phyloP scores from a whole-genome alignment of 2,113 vertebrate genomes.

The Struthidea cinerea region DNA sequence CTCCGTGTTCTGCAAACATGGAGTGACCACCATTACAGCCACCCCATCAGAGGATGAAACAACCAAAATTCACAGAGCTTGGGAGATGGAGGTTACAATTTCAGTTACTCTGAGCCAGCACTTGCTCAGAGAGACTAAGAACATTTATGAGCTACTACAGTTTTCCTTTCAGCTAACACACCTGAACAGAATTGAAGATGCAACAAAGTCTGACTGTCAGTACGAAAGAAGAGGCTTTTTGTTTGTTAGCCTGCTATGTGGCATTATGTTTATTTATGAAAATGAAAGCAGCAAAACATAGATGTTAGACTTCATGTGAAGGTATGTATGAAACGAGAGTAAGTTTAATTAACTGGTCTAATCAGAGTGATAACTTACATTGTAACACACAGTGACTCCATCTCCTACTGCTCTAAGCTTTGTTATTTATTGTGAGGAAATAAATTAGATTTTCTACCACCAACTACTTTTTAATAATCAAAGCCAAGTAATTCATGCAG shows the following conservation, averaged over 20 bases:
- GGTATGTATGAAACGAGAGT: background rate
- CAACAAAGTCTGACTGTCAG: background rate
- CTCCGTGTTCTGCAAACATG: background rate
- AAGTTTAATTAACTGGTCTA: conserved; percentile 10
- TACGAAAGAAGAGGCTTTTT: background rate
- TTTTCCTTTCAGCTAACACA: background rate
- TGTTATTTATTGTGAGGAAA: background rate
- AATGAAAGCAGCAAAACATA: background rate
- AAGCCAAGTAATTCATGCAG: conserved; percentile 10
- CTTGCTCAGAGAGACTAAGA: background rate
- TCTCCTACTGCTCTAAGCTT: background rate
- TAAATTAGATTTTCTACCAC: conserved; percentile 5
- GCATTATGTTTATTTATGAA: background rate
- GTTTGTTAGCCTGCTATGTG: background rate
- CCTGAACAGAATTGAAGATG: background rate
- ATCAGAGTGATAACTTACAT: background rate
- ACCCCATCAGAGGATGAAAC: background rate
- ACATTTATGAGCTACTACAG: background rate
- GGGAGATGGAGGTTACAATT: background rate
- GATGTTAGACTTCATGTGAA: background rate
- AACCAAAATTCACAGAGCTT: background rate
- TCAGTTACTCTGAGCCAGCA: background rate
- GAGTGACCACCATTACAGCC: background rate
- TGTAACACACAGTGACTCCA: background rate
- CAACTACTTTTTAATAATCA: conserved; percentile 21